These are phyloP conservation scores for Brienomyrus brachyistius DNA, from an alignment of 2,113 vertebrate species.

Conservation along the genomic window DNA sequence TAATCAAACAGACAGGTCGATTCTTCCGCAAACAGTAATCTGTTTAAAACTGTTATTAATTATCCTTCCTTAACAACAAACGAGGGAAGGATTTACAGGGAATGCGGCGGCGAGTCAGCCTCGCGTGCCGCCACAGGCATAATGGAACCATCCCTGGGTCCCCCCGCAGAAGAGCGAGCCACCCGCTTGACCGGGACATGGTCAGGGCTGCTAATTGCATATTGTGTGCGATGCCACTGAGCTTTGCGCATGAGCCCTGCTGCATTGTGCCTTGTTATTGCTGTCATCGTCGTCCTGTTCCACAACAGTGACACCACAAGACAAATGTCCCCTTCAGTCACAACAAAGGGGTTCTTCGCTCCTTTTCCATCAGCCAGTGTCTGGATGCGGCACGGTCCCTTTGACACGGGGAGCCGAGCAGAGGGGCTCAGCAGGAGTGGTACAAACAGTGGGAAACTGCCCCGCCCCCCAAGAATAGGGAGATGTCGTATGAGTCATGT, in stretches of 20 bases:
- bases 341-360: neutral
- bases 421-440: neutral
- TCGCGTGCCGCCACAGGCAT: neutral
- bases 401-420: neutral
- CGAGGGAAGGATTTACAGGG: neutral
- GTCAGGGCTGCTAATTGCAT: neutral
- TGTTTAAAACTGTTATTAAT: constrained; percentile 17
- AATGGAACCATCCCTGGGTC: neutral
- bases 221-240: neutral
- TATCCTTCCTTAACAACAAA: neutral
- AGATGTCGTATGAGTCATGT: neutral
- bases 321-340: neutral
- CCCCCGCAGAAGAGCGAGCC: neutral
- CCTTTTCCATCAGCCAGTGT: neutral
- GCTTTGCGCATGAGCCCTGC: neutral
- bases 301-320: neutral
- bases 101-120: neutral
- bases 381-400: neutral
- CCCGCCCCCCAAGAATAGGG: neutral
- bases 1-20: constrained; percentile 20
- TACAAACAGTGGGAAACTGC: neutral
- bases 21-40: constrained; percentile 17
- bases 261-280: constrained; percentile 4
- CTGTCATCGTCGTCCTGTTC: neutral
- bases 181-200: neutral